Conservation (phyloP, 2,113 vertebrate species). For the Macquaria ambigua region DNA sequence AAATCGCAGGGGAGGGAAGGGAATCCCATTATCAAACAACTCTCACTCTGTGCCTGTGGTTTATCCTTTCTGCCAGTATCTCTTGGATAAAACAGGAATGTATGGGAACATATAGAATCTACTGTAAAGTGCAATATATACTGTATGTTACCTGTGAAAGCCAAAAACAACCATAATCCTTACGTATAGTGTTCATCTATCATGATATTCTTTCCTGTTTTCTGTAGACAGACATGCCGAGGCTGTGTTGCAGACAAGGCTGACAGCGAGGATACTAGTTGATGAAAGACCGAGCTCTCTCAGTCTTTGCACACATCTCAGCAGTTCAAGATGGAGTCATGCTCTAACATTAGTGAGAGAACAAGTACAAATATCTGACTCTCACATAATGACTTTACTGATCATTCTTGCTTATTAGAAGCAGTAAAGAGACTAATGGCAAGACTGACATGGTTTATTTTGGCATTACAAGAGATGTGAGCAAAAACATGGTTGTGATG, state of each 20-base stretch:
- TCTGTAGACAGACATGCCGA: background rate
- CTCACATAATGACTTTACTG: background rate
- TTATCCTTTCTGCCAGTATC: background rate
- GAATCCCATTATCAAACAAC: slow-evolving; percentile 26
- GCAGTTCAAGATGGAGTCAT: background rate
- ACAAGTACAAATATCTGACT: slow-evolving; percentile 4
- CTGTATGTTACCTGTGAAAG: background rate
- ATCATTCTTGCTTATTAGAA: background rate
- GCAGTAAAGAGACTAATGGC: background rate
- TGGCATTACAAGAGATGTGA: slow-evolving; percentile 9
- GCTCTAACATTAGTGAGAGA: background rate
- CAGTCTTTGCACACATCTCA: slow-evolving; percentile 4
- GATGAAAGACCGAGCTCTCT: slow-evolving; percentile 9
- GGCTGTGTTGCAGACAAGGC: background rate
- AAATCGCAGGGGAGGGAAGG: slow-evolving; percentile 15
- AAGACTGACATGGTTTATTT: background rate
- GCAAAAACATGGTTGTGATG: background rate
- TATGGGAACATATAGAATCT: background rate
- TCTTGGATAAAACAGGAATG: background rate
- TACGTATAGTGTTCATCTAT: background rate
- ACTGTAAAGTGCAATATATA: background rate
- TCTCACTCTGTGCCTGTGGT: background rate
- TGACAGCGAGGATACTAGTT: background rate
- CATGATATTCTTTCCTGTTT: no score
- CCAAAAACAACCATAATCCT: background rate